Conservation (phyloP, 92 coral and sea anemone species). For the Zoanthus solanderi region DNA sequence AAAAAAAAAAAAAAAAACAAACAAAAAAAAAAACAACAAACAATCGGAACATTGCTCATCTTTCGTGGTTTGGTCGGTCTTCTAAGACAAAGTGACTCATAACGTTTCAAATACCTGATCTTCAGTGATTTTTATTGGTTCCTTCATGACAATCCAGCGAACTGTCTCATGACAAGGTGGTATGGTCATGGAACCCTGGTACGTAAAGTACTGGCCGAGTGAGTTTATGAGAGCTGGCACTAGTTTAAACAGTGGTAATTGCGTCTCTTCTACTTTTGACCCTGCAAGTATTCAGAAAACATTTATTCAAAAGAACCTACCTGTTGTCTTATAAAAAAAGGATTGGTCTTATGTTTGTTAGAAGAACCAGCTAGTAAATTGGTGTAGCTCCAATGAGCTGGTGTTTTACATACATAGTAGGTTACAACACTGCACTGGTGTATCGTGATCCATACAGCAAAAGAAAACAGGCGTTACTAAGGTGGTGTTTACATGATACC, state of each 20-base stretch:
- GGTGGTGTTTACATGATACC: background rate
- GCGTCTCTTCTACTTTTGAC: background rate
- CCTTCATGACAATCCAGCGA: constrained; percentile 67
- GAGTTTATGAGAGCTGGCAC: constrained; percentile 19
- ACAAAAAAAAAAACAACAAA: background rate
- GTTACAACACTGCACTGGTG: no score
- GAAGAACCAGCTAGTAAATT: no score
- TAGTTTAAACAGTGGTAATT: constrained; percentile 6
- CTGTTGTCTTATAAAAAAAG: no score
- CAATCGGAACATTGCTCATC: no score
- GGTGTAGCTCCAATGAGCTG: no score
- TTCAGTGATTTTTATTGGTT: constrained; percentile 55
- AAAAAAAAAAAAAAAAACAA: no score
- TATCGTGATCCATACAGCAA: no score
- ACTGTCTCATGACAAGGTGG: constrained; percentile 67
- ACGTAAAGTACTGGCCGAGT: constrained; percentile 56
- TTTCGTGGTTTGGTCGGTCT: no score
- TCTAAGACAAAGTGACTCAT: background rate
- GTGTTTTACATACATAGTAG: no score
- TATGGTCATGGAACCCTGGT: constrained; percentile 60
- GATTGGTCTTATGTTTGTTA: no score
- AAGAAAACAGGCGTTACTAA: no score
- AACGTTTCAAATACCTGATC: constrained; percentile 41
- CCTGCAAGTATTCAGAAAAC: background rate
- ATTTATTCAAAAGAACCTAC: background rate